Evolutionary conservation across 2,797 vertebrate species (phyloP).

Genomic region (Glossophaga mutica): DNA sequence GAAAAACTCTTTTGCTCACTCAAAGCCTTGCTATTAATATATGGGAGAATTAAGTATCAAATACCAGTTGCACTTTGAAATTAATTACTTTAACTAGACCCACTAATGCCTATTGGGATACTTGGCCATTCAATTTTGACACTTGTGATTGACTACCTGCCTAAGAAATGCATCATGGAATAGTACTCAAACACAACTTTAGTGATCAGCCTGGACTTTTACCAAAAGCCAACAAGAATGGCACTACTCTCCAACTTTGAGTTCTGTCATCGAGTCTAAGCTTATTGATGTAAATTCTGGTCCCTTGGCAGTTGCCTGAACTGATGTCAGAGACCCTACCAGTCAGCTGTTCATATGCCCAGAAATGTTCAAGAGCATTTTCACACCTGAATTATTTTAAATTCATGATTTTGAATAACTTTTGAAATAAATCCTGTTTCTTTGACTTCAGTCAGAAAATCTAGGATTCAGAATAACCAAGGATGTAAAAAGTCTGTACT

Average conservation of each 20-base stretch:
- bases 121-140: not conserved
- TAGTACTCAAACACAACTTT: not conserved
- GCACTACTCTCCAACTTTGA: not conserved
- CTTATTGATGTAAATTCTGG: not conserved
- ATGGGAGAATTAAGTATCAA: not conserved
- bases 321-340: not conserved
- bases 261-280: not conserved
- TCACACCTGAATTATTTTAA: not conserved
- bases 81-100: not conserved
- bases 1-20: not conserved
- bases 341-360: not conserved
- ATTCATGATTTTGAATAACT: not conserved
- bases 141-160: not conserved
- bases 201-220: not conserved
- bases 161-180: not conserved
- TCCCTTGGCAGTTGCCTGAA: not conserved
- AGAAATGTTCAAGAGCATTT: not conserved
- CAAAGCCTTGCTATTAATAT: not conserved
- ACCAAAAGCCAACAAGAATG: not conserved
- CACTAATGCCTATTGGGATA: not conserved
- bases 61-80: not conserved
- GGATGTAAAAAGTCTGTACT: not conserved
- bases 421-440: not conserved
- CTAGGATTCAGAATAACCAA: not conserved
- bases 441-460: not conserved